Base-by-base conservation (phyloP, 2,888 invertebrate species). In the Caenorhabditis becei region DNA sequence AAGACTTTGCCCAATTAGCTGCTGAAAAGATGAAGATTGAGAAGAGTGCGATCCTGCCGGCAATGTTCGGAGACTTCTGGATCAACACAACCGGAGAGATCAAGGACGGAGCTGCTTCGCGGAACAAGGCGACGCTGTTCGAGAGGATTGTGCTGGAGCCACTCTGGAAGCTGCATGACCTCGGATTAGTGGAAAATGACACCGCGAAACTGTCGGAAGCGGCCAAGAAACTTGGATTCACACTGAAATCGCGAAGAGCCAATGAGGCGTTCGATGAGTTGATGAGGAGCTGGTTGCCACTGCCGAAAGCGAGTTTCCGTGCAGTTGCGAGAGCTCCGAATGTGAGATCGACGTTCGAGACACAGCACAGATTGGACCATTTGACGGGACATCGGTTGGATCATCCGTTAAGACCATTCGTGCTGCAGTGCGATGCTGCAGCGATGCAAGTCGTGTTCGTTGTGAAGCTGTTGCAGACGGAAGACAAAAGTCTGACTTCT, bases 1-100 rank as follows among this genome's bases (percentile, higher is more conserved):
- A 93, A 35, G 95, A 96, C 89, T 97, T 97, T 63, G 90, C 89
- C 1, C 71, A 80, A n/a, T 51, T 90, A 8, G 89, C 87, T 67
- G 77, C 88, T 1, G 77, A 83, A 11, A 87, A 86, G 62, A 41
- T 91, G 62, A 82, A 83, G 20, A 53, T 86, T n/a, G 75, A 80
- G 7, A 79, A 82, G 41, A 47, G 65, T n/a, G 61, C 67, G 16
- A 65, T 89, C 8, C 37, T 67, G 7, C 65, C 81, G 0, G 69
- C 77, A 1, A 83, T 89, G 51, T 89, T 89, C 65, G 86, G 87
- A 20, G 89, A 89, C 56, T 87, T 71, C 66, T 89, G 84, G 77
- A 49, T 89, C 8, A 69, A 79, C 10, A 78, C 81, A 10, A 59
- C 58, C 26, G 77, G 66, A 37, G 75, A 80, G n/a, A 82, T 85